Conservation (phyloP, 92 coral and sea anemone species). For the Zoanthus solanderi region DNA sequence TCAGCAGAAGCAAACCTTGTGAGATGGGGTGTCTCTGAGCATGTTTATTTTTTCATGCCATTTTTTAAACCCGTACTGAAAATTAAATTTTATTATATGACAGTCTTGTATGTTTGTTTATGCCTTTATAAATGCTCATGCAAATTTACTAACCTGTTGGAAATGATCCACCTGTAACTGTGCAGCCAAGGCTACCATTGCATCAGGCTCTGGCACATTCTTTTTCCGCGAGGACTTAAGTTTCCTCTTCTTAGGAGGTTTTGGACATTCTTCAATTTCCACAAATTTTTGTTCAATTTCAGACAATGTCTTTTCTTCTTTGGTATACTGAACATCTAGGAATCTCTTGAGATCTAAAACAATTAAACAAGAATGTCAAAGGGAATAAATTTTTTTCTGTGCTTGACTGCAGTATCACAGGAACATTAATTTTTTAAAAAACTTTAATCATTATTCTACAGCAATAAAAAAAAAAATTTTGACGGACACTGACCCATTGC, state of each 20-base stretch:
- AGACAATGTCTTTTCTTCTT: constrained; percentile 6
- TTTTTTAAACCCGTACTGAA: too few relatives aligned
- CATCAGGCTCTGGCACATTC: not conserved
- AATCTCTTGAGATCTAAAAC: constrained; percentile 1
- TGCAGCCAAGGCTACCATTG: not conserved
- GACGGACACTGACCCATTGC: constrained; percentile 24
- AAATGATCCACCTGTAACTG: not conserved
- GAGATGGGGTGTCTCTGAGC: too few relatives aligned
- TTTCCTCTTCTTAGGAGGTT: not conserved
- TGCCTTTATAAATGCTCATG: too few relatives aligned
- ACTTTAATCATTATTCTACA: constrained; percentile 1
- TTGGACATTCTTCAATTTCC: constrained; percentile 4
- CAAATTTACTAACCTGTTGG: not conserved
- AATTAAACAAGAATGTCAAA: constrained; percentile 2
- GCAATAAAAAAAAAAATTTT: not conserved
- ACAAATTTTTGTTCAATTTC: not conserved
- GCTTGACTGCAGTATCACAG: constrained; percentile 9
- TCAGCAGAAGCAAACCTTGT: too few relatives aligned
- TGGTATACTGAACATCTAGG: constrained; percentile 5
- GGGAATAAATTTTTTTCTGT: constrained; percentile 3
- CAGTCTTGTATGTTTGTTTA: too few relatives aligned
- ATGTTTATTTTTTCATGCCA: too few relatives aligned
- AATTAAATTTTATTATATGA: too few relatives aligned
- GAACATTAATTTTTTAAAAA: constrained; percentile 3
- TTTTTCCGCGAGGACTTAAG: not conserved